Evolutionary conservation across 2,797 vertebrate species (phyloP), one percentile per base, ranked within the genome.

Genomic region (Coccyzus lansbergi): DNA sequence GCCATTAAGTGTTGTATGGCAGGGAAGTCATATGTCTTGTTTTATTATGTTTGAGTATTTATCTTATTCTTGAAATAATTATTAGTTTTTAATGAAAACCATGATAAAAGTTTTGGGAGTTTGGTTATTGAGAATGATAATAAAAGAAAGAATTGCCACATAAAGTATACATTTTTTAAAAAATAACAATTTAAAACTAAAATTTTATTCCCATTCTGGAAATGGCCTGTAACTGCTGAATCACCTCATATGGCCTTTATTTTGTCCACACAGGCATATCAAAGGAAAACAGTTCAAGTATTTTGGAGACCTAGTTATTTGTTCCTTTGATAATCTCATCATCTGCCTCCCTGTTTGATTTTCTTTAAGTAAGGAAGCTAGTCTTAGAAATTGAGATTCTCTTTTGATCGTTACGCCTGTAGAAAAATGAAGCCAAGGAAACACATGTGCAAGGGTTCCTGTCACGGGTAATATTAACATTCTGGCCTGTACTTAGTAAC

Each of bases 321-420:
- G 24, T 80, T 75, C n/a, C 25, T 95, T 95, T 95, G 71, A 89
- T 85, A 92, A 65, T 85, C 34, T 79, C 44, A 44, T 92, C 46
- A 72, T 93, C 51, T 79, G 72, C 33, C 20, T 68, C 93, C 79
- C 76, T 72, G 34, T 15, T 67, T 80, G 62, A 59, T 83, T 81
- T 95, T 86, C 59, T 81, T 67, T 70, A 49, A 70, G 59, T 65
- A 58, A 76, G 29, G 33, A 78, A 22, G 7, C 62, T 65, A 55
- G 34, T 28, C 42, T 78, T 42, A 63, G 53, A 59, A 76, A 40
- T 1, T 62, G 75, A 75, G 72, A 81, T 75, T 92, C n/a, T 69
- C 36, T 90, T 96, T 95, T 96, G 84, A 93, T 92, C 79, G 76
- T 48, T 88, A 42, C 24, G 83, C 67, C 59, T 90, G 76, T 36